Evolutionary conservation across 1,140 invertebrate species (phyloP), one percentile per base, ranked within the genome.

Genomic region (Eriocheir sinensis): DNA sequence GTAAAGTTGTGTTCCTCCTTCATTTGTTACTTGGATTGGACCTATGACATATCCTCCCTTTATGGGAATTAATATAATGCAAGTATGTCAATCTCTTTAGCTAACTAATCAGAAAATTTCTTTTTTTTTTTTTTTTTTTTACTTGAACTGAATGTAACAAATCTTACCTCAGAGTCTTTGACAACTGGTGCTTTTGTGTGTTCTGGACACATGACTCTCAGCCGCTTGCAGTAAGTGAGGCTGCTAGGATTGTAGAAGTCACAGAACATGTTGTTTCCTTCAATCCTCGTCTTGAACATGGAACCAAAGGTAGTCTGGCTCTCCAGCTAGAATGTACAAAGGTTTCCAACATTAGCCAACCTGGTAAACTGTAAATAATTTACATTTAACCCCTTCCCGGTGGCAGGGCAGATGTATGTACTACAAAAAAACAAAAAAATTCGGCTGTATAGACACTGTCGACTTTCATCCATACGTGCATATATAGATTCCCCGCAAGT

Each of bases 111-210:
- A 44, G n/a, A 38, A 38, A 44, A 34, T 27, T 27, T 30, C 34
- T 30, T 2, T 0, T 34, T 34, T 40, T 34, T 30, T 40, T 9
- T 17, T 30, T 21, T 0, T n/a, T 3, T 44, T 17, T 48, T 38
- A 90, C 27, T n/a, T 12, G 3, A 90, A 17, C 8, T n/a, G 17
- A 91, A 44, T 32, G 27, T 32, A 41, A 34, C 38, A 40, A 17
- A 8, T 83, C 91, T 95, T 40, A 96, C 95, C 93, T 95, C 93
- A 17, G 80, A 53, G 41, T 96, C 94, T 30, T 60, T 92, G 40
- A 99, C 98, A 97, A 99, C 99, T 0, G 98, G 98, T 96, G 99
- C 99, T 97, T 99, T 99, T 95, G 98, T 99, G 96, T 99, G 99
- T 96, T 99, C 99, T 0, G 99, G 99, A 97, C 99, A 99, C 36